phyloP scores from a whole-genome alignment of 2,888 invertebrate genomes.

The Drosophila multiciliata region DNA sequence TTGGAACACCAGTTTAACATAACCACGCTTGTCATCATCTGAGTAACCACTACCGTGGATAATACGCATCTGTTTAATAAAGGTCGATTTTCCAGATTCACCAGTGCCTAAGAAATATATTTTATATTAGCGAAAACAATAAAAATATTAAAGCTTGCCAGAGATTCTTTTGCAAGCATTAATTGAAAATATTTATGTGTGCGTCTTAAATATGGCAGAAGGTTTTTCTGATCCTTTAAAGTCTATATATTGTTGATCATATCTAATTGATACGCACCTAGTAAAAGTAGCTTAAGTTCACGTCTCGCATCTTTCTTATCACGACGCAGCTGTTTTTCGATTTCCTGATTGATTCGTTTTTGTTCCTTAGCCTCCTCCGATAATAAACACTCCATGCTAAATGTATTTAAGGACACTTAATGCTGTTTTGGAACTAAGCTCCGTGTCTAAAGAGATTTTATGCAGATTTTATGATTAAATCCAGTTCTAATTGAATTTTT shows the following conservation, averaged over 20 bases:
- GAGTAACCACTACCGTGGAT: conserved; percentile 99
- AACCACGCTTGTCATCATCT: conserved; percentile 99
- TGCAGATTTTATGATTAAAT: background rate
- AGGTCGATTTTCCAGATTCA: conserved; percentile 99
- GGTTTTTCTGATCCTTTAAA: background rate
- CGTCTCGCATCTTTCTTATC: conserved; percentile 99
- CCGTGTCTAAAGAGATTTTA: background rate
- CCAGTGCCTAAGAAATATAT: conserved; percentile 87
- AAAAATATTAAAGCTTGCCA: background rate
- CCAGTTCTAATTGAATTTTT: background rate
- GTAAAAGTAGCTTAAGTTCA: conserved; percentile 96
- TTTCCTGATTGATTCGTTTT: conserved; percentile 99
- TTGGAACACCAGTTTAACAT: conserved; percentile 99
- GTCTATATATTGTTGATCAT: background rate
- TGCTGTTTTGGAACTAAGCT: conserved; percentile 28
- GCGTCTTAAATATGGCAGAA: background rate
- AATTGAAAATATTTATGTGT: background rate
- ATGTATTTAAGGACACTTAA: conserved; percentile 76
- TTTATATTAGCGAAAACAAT: background rate
- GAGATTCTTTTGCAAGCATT: background rate
- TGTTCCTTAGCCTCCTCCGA: conserved; percentile 99
- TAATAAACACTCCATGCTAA: conserved; percentile 99
- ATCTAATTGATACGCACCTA: conserved; percentile 90
- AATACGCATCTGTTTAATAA: conserved; percentile 99
- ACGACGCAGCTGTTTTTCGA: conserved; percentile 99